Percentiles rank a stretch among this genome's conserved stretches.
These are phyloP conservation scores for Vidua macroura DNA, from an alignment of 2,113 vertebrate genomes.

Conservation along the genomic window DNA sequence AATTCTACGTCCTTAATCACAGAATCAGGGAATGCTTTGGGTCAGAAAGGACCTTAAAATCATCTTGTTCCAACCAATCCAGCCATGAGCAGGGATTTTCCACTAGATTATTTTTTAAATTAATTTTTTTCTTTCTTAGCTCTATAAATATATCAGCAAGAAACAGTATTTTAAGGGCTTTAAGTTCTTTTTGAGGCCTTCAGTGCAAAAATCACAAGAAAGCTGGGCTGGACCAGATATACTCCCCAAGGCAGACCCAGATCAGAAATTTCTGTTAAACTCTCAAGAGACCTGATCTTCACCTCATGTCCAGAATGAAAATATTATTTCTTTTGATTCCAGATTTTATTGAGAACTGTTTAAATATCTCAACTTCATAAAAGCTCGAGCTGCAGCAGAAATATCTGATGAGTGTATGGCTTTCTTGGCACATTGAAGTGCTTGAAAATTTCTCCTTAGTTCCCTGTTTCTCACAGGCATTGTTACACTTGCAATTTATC, in stretches of 20 bases:
- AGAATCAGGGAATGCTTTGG: neutral
- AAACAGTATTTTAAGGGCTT: neutral
- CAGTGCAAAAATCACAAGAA: neutral
- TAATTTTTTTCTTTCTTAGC: neutral
- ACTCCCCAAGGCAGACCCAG: neutral
- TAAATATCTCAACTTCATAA: neutral
- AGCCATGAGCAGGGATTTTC: neutral
- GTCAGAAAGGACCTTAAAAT: neutral
- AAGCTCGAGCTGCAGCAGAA: neutral
- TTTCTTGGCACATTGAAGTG: neutral
- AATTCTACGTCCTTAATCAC: rapidly evolving
- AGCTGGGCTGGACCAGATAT: neutral
- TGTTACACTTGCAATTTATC: slow-evolving; percentile 13
- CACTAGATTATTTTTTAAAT: neutral
- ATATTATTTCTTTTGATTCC: neutral
- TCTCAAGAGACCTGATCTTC: neutral
- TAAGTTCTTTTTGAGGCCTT: neutral
- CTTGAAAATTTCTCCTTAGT: neutral
- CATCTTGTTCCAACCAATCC: neutral
- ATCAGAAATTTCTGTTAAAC: neutral
- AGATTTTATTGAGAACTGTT: neutral
- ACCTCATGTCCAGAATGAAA: neutral
- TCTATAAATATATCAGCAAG: neutral
- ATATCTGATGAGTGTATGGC: neutral
- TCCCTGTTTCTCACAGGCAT: neutral